These are phyloP conservation scores for Drosophila peninsularis DNA, from an alignment of 2,888 invertebrate genomes.

Conservation along the genomic window DNA sequence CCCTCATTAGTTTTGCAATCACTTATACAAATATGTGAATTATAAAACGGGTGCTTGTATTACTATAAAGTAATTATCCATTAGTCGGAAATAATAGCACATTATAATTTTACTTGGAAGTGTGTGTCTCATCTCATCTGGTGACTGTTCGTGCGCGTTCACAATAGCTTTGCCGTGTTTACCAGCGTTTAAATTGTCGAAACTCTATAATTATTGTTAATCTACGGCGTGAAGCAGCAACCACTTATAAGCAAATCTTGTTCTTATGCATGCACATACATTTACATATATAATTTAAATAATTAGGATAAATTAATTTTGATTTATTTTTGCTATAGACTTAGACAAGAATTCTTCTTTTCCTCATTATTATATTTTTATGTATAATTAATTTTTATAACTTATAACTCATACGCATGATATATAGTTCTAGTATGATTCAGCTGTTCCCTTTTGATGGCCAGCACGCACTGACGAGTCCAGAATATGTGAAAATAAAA, in stretches of 20 bases:
- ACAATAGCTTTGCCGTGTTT: background rate
- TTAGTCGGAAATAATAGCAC: background rate
- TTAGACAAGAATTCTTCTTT: background rate
- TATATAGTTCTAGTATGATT: background rate
- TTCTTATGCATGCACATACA: background rate
- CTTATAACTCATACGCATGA: background rate
- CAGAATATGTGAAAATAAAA: constrained; percentile 15
- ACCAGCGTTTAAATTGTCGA: background rate
- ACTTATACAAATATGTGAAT: background rate
- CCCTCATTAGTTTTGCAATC: background rate
- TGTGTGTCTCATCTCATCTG: background rate
- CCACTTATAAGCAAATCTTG: constrained; percentile 4
- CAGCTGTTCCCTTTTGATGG: constrained; percentile 11
- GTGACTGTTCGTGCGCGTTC: background rate
- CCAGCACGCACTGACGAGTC: constrained; percentile 26
- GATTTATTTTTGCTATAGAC: background rate
- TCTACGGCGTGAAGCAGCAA: constrained; percentile 2
- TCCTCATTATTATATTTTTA: background rate
- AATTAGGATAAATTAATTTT: background rate
- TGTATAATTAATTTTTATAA: background rate
- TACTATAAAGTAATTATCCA: constrained; percentile 12
- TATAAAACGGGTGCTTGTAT: too few species aligned
- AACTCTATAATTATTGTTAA: constrained; percentile 16
- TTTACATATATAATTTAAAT: background rate
- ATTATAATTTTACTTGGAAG: background rate